Base-by-base conservation (phyloP, 2,888 invertebrate species). In the Melanargia galathea region DNA sequence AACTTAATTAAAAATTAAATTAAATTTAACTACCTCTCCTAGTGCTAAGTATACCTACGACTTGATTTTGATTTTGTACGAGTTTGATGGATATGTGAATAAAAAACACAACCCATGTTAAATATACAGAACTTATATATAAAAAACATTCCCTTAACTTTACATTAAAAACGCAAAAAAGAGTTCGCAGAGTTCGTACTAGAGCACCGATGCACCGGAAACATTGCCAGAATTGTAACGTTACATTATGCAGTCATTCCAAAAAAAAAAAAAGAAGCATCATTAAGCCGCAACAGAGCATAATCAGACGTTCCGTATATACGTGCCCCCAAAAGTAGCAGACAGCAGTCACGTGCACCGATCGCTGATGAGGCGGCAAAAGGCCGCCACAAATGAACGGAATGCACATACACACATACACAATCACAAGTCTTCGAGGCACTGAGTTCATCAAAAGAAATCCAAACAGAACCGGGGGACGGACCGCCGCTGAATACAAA, bases 361-460 rank as follows among this genome's bases (percentile, higher is more conserved):
- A 61, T 52, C 60, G 48, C 70, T 68, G 68, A 66, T 68, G 69
- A 67, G 62, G 56, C 64, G 62, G 56, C 64, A 71, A 73, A 73
- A 72, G 70, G 60, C 63, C 65, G 67, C 67, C 65, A 66, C 73
- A 73, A 75, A 74, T 71, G 74, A 76, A 70, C 73, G 70, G 68
- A 74, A 70, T 72, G 73, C 75, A 74, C 71, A 72, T 71, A 73
- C 72, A 70, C 72, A 73, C 75, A 74, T 71, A 72, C 71, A 73
- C 72, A 73, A 73, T 72, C 71, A 71, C 73, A 70, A 73, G 73
- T 73, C 70, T 70, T 69, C 67, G 62, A 65, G 63, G 71, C 64
- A 70, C 70, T 69, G 70, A 82, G 83, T 83, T 90, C 90, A 87
- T 90, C 90, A 90, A 90, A 90, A 90, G 90, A 86, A 88, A 86